Percentiles rank a stretch among this genome's conserved stretches.
Conservation (phyloP, 2,888 invertebrate species). For the Leptothorax acervorum region DNA sequence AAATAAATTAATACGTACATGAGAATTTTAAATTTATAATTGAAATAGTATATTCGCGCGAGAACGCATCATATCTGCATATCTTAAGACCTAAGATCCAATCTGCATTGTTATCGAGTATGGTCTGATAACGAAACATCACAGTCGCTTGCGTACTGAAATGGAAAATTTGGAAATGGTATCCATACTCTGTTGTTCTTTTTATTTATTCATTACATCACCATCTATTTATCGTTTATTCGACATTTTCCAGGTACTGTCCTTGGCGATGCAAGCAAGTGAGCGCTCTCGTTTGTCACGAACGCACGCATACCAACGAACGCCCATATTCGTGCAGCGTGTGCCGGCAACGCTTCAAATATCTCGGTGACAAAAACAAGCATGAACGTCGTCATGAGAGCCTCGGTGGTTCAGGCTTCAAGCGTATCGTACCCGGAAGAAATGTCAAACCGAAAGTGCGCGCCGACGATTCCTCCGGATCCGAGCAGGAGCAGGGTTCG, state of each 20-base stretch:
- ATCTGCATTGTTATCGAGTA: not conserved
- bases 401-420: slow-evolving; percentile 84
- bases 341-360: slow-evolving; percentile 83
- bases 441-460: slow-evolving; percentile 75
- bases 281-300: slow-evolving; percentile 84
- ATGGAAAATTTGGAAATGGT: not conserved
- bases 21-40: not conserved
- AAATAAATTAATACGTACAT: no score
- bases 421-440: slow-evolving; percentile 82
- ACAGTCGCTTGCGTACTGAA: not conserved
- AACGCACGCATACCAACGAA: slow-evolving; percentile 84
- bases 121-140: not conserved
- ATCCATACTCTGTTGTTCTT: not conserved
- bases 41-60: not conserved
- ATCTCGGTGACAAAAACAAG: slow-evolving; percentile 84
- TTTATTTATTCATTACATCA: not conserved
- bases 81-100: no score
- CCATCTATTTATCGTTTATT: slow-evolving; percentile 4
- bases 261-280: slow-evolving; percentile 84
- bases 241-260: slow-evolving; percentile 73
- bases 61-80: not conserved
- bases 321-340: slow-evolving; percentile 83
- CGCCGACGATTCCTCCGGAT: slow-evolving; percentile 74
- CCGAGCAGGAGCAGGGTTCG: slow-evolving; percentile 76
- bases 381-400: slow-evolving; percentile 84